Evolutionary conservation across 2,888 invertebrate species (phyloP).

Genomic region (Biston stratarius): DNA sequence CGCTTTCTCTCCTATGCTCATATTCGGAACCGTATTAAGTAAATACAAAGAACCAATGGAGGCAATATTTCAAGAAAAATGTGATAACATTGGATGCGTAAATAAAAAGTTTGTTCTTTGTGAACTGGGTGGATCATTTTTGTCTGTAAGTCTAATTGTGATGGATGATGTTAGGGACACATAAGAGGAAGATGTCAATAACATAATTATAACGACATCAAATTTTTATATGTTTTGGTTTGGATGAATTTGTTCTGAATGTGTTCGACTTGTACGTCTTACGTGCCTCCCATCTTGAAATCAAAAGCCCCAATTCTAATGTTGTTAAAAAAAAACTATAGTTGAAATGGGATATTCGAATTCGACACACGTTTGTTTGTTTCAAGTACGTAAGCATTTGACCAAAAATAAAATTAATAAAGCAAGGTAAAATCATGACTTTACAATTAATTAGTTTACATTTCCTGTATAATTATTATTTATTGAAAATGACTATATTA

Average conservation of each 20-base stretch:
- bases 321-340: background rate
- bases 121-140: conserved; percentile 18
- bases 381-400: background rate
- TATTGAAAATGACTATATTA: conserved; percentile 18
- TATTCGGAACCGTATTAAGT: conserved; percentile 13
- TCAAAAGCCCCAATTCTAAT: background rate
- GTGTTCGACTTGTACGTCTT: too few species aligned
- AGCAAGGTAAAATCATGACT: conserved; percentile 15
- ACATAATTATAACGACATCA: background rate
- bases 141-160: conserved; percentile 32
- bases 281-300: background rate
- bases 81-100: conserved; percentile 10
- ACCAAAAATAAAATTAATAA: background rate
- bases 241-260: background rate
- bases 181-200: conserved; percentile 12
- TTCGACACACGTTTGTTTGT: background rate
- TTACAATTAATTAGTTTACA: background rate
- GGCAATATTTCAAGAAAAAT: conserved; percentile 10
- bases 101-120: conserved; percentile 21
- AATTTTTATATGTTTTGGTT: background rate
- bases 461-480: conserved; percentile 26
- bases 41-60: conserved; percentile 8
- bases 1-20: conserved; percentile 30
- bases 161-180: conserved; percentile 12
- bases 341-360: background rate